A percentile compares a stretch with the other conserved stretches of the same genome.
These are phyloP conservation scores for Rhea americana DNA, from an alignment of 2,113 vertebrate species.

Conservation along the genomic window DNA sequence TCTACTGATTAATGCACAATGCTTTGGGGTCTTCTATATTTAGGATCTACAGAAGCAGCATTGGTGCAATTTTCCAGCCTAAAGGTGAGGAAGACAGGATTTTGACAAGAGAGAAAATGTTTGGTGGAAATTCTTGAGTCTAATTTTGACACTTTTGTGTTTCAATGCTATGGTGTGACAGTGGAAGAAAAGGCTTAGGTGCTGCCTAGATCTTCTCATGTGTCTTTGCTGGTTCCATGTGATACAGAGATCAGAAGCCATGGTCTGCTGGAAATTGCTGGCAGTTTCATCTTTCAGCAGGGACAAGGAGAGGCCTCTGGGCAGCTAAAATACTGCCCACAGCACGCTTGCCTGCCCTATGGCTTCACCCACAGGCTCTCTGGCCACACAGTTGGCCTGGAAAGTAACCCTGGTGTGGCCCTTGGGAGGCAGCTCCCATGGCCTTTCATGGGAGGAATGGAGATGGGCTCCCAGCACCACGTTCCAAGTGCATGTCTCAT, in stretches of 20 bases:
- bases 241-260: background rate
- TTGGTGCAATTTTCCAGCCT: background rate
- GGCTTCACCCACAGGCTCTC: background rate
- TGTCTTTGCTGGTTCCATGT: background rate
- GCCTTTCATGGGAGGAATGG: background rate
- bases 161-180: background rate
- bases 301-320: background rate
- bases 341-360: background rate
- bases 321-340: background rate
- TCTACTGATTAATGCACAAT: background rate
- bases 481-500: background rate
- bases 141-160: background rate
- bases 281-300: background rate
- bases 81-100: background rate
- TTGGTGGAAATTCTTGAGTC: background rate
- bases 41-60: background rate
- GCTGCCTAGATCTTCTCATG: background rate
- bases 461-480: background rate
- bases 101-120: background rate
- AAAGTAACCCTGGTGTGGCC: background rate
- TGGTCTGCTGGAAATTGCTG: background rate
- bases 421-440: background rate
- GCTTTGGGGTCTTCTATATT: background rate
- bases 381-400: background rate
- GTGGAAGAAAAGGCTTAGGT: background rate